Conservation (phyloP, 1,140 invertebrate species). For the Hylyphantes graminicola region DNA sequence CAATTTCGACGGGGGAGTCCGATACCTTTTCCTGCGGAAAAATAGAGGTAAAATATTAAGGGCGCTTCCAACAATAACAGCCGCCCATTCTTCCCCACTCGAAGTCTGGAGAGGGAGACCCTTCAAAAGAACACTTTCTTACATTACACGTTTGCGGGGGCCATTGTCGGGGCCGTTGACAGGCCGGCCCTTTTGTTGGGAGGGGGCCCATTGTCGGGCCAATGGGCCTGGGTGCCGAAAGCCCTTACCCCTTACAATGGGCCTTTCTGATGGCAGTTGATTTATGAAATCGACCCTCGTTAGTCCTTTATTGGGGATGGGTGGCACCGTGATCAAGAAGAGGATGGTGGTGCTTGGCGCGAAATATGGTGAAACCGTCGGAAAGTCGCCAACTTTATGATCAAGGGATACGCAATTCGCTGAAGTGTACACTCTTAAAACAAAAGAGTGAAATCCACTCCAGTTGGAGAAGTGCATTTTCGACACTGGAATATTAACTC, state of each 20-base stretch:
- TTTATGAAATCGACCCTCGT: conserved; percentile 54
- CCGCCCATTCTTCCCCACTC: conserved; percentile 17
- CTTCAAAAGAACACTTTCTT: conserved; percentile 53
- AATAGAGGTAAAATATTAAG: conserved; percentile 36
- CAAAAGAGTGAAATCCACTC: no score
- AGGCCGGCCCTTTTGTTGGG: conserved; percentile 29
- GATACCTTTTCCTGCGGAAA: conserved; percentile 1
- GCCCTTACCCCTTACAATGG: conserved; percentile 21
- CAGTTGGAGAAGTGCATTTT: no score
- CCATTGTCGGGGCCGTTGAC: conserved; percentile 43
- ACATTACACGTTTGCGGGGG: conserved; percentile 47
- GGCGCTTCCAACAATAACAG: conserved; percentile 16
- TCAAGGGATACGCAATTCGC: no score
- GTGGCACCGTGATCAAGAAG: conserved; percentile 2
- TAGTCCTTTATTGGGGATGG: conserved; percentile 39
- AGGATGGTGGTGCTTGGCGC: no score
- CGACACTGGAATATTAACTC: no score
- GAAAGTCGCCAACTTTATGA: no score
- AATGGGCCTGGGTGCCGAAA: conserved; percentile 35
- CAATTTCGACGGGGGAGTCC: neutral
- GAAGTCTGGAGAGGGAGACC: conserved; percentile 28
- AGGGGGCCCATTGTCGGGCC: conserved; percentile 25
- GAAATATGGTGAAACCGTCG: no score
- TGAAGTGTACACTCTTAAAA: no score
- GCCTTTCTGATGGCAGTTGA: conserved; percentile 37